Evolutionary conservation across 2,888 invertebrate genomes (phyloP).

Genomic region (Pteria penguin): DNA sequence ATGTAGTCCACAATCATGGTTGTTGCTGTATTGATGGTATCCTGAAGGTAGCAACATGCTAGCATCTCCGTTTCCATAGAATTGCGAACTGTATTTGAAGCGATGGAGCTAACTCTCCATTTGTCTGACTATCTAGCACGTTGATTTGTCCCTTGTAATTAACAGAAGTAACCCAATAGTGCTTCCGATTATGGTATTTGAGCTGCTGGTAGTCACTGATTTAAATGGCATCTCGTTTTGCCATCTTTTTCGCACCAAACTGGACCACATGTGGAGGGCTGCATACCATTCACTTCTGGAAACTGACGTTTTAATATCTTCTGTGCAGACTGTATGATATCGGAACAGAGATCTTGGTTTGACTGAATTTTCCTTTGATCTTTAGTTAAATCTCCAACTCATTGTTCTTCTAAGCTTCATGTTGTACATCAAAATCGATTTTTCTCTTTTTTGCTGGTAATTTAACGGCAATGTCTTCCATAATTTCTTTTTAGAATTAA

Average conservation of each 20-base stretch:
- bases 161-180: conserved; percentile 12
- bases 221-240: neutral
- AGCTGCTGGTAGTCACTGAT: neutral
- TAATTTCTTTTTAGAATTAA: neutral
- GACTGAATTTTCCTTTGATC: neutral
- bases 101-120: neutral
- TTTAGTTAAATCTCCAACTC: neutral
- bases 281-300: conserved; percentile 4
- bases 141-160: neutral
- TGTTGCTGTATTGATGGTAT: neutral
- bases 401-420: neutral
- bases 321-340: neutral
- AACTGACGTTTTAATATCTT: conserved; percentile 1
- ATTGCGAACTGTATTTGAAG: neutral
- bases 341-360: neutral
- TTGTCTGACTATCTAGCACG: neutral
- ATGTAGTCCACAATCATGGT: conserved; percentile 10
- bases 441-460: conserved; percentile 3
- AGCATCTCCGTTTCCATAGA: neutral
- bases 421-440: neutral
- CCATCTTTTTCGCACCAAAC: neutral
- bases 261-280: neutral
- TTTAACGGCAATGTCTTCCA: neutral
- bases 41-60: neutral
- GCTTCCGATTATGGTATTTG: conserved; percentile 15